phyloP scores from a whole-genome alignment of 2,888 invertebrate species.

The Microctonus aethiopoides region DNA sequence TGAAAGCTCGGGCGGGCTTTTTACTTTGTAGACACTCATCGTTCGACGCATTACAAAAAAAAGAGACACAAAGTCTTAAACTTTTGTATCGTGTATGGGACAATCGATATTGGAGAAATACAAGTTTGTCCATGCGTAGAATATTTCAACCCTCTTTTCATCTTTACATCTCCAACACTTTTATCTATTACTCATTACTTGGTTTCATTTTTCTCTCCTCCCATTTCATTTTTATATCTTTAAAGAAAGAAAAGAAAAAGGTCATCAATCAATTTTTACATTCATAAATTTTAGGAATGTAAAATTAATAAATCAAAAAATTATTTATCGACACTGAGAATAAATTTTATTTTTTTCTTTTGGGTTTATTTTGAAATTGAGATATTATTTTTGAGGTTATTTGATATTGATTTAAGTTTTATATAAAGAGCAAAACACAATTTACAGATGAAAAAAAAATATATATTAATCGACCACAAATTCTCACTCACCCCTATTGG shows the following conservation, averaged over 20 bases:
- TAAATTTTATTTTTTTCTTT: not conserved
- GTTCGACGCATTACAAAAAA: slow-evolving; percentile 31
- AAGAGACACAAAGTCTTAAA: slow-evolving; percentile 27
- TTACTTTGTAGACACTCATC: slow-evolving; percentile 43
- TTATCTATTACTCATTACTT: not conserved
- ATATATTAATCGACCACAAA: slow-evolving; percentile 33
- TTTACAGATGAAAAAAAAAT: slow-evolving; percentile 36
- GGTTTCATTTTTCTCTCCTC: not conserved
- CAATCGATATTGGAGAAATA: slow-evolving; percentile 44
- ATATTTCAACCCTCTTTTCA: slow-evolving; percentile 10
- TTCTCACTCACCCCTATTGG: slow-evolving; percentile 35
- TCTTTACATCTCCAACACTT: not conserved
- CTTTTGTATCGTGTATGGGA: slow-evolving; percentile 31
- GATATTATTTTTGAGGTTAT: no score
- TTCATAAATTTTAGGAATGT: not conserved
- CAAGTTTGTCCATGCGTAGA: slow-evolving; percentile 34
- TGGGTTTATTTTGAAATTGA: not conserved
- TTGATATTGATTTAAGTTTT: slow-evolving; percentile 23
- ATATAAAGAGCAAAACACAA: no score
- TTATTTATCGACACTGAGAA: no score
- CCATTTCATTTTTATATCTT: not conserved
- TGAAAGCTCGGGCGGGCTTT: slow-evolving; percentile 40
- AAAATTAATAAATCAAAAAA: not conserved
- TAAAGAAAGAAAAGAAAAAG: not conserved
- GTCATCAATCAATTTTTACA: not conserved